Percentiles rank a stretch among this genome's conserved stretches.
phyloP scores from a whole-genome alignment of 2,797 vertebrate genomes.

The Sarcoramphus papa region DNA sequence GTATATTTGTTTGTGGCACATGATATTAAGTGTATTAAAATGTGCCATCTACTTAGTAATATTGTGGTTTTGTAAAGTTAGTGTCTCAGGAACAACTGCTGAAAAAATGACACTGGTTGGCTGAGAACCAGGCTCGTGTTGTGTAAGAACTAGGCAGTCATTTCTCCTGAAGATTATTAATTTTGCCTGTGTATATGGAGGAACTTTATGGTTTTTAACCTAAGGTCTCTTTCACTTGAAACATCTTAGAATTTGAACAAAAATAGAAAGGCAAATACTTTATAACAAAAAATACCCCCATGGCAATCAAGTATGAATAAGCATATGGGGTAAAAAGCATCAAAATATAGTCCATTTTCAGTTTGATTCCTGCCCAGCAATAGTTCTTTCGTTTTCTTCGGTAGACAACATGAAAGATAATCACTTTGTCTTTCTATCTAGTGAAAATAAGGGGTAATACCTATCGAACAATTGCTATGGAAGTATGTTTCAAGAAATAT shows the following conservation, averaged over 20 bases:
- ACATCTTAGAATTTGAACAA: neutral
- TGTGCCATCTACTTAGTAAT: neutral
- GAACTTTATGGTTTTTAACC: neutral
- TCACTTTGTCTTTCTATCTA: neutral
- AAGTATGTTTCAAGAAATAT: neutral
- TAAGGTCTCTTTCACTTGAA: neutral
- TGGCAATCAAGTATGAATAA: neutral
- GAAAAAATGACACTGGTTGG: neutral
- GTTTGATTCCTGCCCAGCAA: neutral
- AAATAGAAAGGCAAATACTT: neutral
- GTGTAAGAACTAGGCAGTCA: neutral
- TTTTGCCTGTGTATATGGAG: neutral
- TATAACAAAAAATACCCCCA: neutral
- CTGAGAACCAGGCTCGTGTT: neutral
- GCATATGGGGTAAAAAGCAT: neutral
- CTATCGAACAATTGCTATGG: accelerated
- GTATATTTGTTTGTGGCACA: neutral
- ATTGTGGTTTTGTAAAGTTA: neutral
- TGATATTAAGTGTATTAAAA: neutral
- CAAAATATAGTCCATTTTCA: neutral
- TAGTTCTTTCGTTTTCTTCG: neutral
- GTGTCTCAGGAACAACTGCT: neutral
- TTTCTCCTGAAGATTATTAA: neutral
- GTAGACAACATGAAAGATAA: neutral
- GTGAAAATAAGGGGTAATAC: neutral